These are phyloP conservation scores for Stictonetta naevosa DNA, from an alignment of 2,113 vertebrate genomes.

Conservation along the genomic window DNA sequence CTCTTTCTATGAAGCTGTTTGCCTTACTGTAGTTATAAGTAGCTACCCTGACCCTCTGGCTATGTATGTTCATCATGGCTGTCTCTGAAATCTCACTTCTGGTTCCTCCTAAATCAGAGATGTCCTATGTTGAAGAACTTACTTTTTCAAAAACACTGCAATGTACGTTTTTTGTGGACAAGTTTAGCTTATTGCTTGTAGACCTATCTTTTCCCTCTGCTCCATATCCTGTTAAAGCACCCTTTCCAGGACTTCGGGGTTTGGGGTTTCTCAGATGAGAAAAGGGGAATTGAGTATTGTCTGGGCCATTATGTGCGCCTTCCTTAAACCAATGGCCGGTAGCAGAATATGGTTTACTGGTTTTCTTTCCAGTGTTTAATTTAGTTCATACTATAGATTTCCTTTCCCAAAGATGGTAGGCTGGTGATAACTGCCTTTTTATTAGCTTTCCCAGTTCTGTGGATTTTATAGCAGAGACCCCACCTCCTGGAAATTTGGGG, in stretches of 20 bases:
- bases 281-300: neutral
- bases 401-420: neutral
- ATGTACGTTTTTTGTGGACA: neutral
- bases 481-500: neutral
- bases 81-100: neutral
- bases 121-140: neutral
- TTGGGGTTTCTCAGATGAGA: neutral
- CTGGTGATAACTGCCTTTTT: neutral
- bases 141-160: neutral
- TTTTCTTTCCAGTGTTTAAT: neutral
- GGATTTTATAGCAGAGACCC: neutral
- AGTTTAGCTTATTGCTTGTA: neutral
- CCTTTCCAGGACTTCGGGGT: neutral
- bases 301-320: neutral
- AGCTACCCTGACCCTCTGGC: neutral
- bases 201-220: neutral
- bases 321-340: neutral
- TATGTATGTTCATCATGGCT: neutral
- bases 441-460: neutral
- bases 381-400: neutral
- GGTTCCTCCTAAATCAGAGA: neutral
- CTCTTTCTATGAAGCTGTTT: neutral
- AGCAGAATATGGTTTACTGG: neutral
- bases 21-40: constrained; percentile 6
- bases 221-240: neutral